Evolutionary conservation across 30 jellyfish, hydroid and myxozoan genomes (phyloP).

Genomic region (Haliclystus octoradiatus): DNA sequence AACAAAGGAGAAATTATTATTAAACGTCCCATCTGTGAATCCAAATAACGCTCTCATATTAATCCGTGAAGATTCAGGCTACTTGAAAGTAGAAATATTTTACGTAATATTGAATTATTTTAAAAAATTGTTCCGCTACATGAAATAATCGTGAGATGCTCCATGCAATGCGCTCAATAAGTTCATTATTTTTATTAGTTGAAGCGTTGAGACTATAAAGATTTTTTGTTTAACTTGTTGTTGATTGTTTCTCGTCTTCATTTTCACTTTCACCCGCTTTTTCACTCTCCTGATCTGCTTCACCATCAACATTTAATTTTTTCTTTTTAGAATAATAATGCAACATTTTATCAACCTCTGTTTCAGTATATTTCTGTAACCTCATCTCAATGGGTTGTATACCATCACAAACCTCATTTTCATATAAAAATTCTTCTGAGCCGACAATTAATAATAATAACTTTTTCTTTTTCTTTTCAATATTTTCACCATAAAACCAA

Average conservation of each 20-base stretch:
- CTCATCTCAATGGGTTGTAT: conserved; percentile 39
- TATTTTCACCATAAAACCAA: conserved; percentile 55
- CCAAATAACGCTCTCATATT: no score
- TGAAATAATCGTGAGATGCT: no score
- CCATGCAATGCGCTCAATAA: no score
- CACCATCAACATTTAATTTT: conserved; percentile 36
- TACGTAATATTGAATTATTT: no score
- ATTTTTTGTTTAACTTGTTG: no score
- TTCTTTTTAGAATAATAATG: conserved; percentile 42
- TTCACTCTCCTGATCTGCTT: conserved; percentile 26
- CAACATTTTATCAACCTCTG: conserved; percentile 28
- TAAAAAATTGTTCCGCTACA: no score
- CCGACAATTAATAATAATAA: conserved; percentile 44
- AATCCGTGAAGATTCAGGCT: no score
- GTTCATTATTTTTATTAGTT: no score
- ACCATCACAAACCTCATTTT: conserved; percentile 42
- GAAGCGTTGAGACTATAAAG: no score
- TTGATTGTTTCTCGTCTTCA: conserved; percentile 18
- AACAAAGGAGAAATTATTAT: no score
- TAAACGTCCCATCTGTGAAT: no score
- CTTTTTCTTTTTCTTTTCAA: conserved; percentile 44
- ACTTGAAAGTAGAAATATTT: no score
- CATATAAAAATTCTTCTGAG: conserved; percentile 54
- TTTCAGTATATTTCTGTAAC: conserved; percentile 26
- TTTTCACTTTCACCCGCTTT: conserved; percentile 6